phyloP scores from a whole-genome alignment of 2,888 invertebrate genomes.

The Zygothrica quintamaculata region DNA sequence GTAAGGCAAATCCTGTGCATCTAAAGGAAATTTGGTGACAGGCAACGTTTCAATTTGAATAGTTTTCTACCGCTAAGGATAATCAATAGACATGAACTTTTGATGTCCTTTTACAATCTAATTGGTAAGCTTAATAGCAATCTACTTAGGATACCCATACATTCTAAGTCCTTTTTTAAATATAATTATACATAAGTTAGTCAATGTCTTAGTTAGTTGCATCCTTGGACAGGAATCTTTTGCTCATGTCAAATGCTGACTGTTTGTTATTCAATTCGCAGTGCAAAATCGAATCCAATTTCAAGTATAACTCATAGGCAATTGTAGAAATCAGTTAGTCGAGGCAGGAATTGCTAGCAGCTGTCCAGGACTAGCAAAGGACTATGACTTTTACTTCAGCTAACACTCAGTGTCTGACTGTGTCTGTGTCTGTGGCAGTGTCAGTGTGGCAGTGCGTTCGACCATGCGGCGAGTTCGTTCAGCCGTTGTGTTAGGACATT shows the following conservation, averaged over 20 bases:
- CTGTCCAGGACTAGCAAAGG: slow-evolving; percentile 29
- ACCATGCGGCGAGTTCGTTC: slow-evolving; percentile 42
- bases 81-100: too few species aligned
- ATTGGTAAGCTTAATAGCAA: too few species aligned
- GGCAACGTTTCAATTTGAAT: too few species aligned
- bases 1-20: too few species aligned
- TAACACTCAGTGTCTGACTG: not conserved
- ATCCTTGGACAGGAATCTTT: too few species aligned
- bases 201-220: too few species aligned
- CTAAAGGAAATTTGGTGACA: too few species aligned
- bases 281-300: slow-evolving; percentile 43
- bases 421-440: slow-evolving; percentile 28
- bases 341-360: slow-evolving; percentile 39
- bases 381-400: not conserved
- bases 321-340: slow-evolving; percentile 38
- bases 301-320: slow-evolving; percentile 25
- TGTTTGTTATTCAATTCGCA: slow-evolving; percentile 46
- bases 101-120: too few species aligned
- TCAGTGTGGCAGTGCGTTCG: slow-evolving; percentile 55
- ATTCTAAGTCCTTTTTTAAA: not conserved
- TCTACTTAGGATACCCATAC: too few species aligned
- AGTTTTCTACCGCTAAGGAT: too few species aligned
- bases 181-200: too few species aligned
- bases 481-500: slow-evolving; percentile 42
- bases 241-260: slow-evolving; percentile 6